Conservation (phyloP, 1,140 invertebrate species). For the Zaprionus ghesquierei region DNA sequence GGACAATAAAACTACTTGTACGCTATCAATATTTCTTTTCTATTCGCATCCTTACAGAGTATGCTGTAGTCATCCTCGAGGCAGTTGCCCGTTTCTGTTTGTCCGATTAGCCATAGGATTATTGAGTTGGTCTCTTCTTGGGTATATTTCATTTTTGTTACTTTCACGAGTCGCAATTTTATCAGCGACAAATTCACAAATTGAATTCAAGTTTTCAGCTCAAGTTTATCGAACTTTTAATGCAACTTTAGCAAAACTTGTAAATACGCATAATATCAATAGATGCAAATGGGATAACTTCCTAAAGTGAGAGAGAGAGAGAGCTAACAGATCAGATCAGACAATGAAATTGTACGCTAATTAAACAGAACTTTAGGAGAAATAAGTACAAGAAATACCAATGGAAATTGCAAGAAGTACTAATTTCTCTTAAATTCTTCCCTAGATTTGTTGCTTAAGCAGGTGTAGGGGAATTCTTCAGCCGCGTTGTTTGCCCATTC, state of each 20-base stretch:
- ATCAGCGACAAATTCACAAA: constrained; percentile 2
- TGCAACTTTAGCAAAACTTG: not conserved
- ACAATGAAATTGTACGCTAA: not conserved
- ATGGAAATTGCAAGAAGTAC: not conserved
- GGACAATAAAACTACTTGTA: no score
- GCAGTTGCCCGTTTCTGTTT: not conserved
- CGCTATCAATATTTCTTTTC: no score
- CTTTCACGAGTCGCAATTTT: constrained; percentile 5
- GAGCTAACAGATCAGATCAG: not conserved
- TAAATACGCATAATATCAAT: not conserved
- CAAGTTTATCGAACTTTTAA: not conserved
- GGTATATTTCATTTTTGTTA: constrained; percentile 52
- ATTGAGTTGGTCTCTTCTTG: constrained; percentile 29
- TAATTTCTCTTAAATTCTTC: not conserved
- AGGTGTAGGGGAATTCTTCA: not conserved
- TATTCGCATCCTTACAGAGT: not conserved
- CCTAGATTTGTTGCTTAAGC: not conserved
- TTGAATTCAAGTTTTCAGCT: constrained; percentile 1
- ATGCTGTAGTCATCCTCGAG: not conserved
- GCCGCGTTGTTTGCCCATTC: not conserved
- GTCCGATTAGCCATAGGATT: constrained; percentile 8
- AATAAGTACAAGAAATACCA: no score
- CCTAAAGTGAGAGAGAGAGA: no score
- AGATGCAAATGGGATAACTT: not conserved
- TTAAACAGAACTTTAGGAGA: not conserved